Base-by-base conservation (phyloP, 2,113 vertebrate species). In the Danionella cerebrum region DNA sequence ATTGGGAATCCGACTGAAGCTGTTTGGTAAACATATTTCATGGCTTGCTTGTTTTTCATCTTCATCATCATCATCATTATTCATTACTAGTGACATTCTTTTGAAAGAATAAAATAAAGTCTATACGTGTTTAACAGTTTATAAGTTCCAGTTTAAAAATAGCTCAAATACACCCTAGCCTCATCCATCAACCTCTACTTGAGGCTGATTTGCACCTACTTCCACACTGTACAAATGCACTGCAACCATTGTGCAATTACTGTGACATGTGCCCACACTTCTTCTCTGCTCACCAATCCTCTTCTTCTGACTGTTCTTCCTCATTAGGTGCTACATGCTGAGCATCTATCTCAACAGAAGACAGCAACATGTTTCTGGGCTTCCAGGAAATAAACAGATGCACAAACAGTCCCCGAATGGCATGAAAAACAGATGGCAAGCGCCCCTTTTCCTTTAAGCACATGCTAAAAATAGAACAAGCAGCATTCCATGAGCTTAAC, bases 261-360 rank as follows among this genome's bases (percentile, higher is more conserved):
- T 54, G 48, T 60, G 36, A 74, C 77, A 70, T 70, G 65, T 45
- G 21, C 39, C 41, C 39, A 24, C 31, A 44, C 35, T 42, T n/a
- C 12, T 19, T 33, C n/a, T 41, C n/a, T 27, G 18, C 16, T 16
- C 47, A n/a, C 29, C 9, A 41, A 2, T 41, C 19, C 36, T 14
- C 29, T 35, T 62, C 55, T 51, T 57, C 50, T 67, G 38, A 65
- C 69, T 64, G 36, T 24, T 33, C 65, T 42, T 66, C 27, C 80
- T 86, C 83, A 85, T 86, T 86, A 89, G 71, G 69, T 67, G 57
- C 65, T 76, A 79, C 75, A 84, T 72, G 72, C 53, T 51, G 75
- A 73, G 78, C 76, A 75, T 72, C 63, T 36, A 18, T 44, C 53
- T 67, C 45, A 75, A 79, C 77, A 44, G 64, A 78, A 73, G 78